Percentiles rank a stretch among this genome's conserved stretches.
Evolutionary conservation across 2,113 vertebrate species (phyloP).

Genomic region (Pomatorhinus ruficollis): DNA sequence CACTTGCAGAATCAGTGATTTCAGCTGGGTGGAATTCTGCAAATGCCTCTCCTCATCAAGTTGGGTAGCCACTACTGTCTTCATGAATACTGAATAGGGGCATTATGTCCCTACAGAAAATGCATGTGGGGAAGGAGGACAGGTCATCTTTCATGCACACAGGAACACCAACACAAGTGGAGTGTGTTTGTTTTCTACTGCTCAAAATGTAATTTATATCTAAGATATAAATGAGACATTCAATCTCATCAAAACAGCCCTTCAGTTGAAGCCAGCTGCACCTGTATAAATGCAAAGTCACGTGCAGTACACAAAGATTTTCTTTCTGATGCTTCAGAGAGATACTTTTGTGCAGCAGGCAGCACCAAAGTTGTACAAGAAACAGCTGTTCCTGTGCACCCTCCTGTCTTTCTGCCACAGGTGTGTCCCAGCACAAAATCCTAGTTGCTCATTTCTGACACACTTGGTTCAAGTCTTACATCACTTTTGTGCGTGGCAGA

Average conservation of each 20-base stretch:
- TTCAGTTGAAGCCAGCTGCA: constrained; percentile 26
- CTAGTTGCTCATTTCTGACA: neutral
- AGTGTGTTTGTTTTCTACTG: constrained; percentile 27
- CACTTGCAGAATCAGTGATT: constrained; percentile 29
- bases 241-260: neutral
- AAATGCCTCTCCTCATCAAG: constrained; percentile 18
- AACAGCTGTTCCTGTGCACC: neutral
- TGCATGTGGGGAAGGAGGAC: neutral
- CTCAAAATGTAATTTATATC: constrained; percentile 32
- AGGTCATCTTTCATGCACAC: constrained; percentile 21
- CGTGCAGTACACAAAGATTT: neutral
- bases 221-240: neutral
- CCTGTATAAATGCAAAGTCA: constrained; percentile 40
- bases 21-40: constrained; percentile 42
- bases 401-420: neutral
- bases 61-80: neutral
- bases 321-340: neutral
- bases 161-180: neutral
- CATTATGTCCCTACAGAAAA: constrained; percentile 47
- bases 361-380: neutral
- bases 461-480: accelerated
- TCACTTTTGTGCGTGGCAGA: neutral
- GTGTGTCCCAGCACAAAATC: neutral
- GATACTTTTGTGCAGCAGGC: neutral
- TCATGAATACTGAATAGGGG: constrained; percentile 43